Evolutionary conservation across 2,888 invertebrate species (phyloP).

Genomic region (Thecophora atra): DNA sequence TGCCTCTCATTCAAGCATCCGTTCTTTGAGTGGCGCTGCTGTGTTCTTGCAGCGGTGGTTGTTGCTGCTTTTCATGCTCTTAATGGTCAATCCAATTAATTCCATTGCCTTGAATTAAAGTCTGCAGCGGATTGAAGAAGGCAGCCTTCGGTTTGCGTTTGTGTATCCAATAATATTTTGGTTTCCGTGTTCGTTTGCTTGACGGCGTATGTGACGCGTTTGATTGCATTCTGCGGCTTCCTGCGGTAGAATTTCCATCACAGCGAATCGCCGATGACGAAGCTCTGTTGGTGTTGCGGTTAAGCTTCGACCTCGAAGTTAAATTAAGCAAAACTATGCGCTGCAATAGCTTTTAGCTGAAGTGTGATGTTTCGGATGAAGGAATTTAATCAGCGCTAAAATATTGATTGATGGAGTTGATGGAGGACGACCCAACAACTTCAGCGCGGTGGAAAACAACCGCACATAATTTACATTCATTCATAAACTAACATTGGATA

Average conservation of each 20-base stretch:
- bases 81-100: constrained; percentile 45
- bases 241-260: constrained; percentile 58
- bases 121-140: not conserved
- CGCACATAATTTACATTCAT: too few relatives aligned
- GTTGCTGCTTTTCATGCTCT: constrained; percentile 40
- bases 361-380: not conserved
- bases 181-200: constrained; percentile 17
- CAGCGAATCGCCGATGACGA: constrained; percentile 49
- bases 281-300: constrained; percentile 55
- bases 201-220: not conserved
- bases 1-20: not conserved
- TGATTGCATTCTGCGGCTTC: constrained; percentile 49
- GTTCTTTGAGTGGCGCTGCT: constrained; percentile 16
- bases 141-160: constrained; percentile 1
- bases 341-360: not conserved
- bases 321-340: constrained; percentile 31
- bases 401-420: not conserved
- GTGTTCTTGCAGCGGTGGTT: not conserved
- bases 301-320: constrained; percentile 37
- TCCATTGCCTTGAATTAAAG: constrained; percentile 1
- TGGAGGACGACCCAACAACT: not conserved
- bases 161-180: not conserved
- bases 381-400: constrained; percentile 4
- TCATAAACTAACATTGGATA: too few relatives aligned
- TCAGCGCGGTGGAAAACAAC: not conserved